phyloP scores from a whole-genome alignment of 2,113 vertebrate genomes.

The Pteronura brasiliensis region DNA sequence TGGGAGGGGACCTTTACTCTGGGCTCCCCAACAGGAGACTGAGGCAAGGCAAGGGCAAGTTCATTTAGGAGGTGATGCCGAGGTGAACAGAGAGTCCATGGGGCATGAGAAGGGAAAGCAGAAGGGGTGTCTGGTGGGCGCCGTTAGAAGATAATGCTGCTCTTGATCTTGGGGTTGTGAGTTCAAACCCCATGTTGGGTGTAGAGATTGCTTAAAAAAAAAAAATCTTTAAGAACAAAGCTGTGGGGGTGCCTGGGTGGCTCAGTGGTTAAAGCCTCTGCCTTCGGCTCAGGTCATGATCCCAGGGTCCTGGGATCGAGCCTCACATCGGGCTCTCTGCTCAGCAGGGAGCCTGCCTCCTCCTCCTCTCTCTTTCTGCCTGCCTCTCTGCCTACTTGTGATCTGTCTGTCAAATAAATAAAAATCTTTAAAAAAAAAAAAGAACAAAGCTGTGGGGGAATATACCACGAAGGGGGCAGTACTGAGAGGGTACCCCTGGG shows the following conservation, averaged over 20 bases:
- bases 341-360: too few species aligned
- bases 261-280: too few species aligned
- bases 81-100: background rate
- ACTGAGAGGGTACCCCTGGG: background rate
- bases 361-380: too few species aligned
- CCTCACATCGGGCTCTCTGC: too few species aligned
- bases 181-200: background rate
- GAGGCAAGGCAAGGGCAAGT: background rate
- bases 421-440: background rate
- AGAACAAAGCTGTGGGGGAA: background rate
- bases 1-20: too few species aligned
- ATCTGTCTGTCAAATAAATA: too few species aligned
- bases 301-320: too few species aligned
- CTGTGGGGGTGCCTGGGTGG: too few species aligned
- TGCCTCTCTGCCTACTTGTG: too few species aligned
- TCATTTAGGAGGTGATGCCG: background rate
- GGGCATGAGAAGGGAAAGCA: background rate
- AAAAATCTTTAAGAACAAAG: background rate
- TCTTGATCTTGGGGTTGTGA: background rate
- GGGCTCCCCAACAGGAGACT: background rate
- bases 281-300: too few species aligned
- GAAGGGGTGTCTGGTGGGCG: background rate
- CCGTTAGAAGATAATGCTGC: background rate
- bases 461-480: too few species aligned
- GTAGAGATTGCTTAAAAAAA: background rate